phyloP scores from a whole-genome alignment of 2,797 vertebrate genomes.

The Falco novaeseelandiae region DNA sequence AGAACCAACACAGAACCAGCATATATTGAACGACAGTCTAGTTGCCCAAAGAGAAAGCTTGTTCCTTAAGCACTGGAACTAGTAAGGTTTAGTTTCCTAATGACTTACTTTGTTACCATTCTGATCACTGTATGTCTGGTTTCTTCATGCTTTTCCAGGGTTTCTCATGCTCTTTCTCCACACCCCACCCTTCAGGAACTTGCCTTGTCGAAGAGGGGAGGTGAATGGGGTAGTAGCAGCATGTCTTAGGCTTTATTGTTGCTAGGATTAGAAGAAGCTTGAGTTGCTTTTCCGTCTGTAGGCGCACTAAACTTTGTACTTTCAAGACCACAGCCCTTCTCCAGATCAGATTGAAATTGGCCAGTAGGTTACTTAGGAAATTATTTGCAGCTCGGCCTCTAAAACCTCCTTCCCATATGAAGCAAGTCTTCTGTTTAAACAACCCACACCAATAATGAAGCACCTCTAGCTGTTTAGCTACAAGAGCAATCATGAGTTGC shows the following conservation, averaged over 20 bases:
- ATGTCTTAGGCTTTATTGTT: neutral
- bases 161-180: neutral
- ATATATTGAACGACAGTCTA: neutral
- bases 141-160: neutral
- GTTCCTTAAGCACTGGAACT: neutral
- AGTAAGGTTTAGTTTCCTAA: neutral
- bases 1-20: neutral
- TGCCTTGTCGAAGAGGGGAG: no score
- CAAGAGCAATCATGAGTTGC: neutral
- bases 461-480: neutral
- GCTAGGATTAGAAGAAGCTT: neutral
- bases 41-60: neutral
- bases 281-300: neutral
- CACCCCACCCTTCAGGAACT: no score
- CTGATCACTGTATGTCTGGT: neutral
- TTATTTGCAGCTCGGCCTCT: neutral
- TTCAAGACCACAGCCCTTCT: neutral
- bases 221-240: neutral
- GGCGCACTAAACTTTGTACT: neutral
- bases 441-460: neutral
- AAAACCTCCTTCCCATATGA: neutral
- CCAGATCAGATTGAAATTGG: neutral
- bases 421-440: neutral
- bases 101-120: neutral
- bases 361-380: neutral